phyloP scores from a whole-genome alignment of 2,113 vertebrate species.

The Dendrocopos noguchii region DNA sequence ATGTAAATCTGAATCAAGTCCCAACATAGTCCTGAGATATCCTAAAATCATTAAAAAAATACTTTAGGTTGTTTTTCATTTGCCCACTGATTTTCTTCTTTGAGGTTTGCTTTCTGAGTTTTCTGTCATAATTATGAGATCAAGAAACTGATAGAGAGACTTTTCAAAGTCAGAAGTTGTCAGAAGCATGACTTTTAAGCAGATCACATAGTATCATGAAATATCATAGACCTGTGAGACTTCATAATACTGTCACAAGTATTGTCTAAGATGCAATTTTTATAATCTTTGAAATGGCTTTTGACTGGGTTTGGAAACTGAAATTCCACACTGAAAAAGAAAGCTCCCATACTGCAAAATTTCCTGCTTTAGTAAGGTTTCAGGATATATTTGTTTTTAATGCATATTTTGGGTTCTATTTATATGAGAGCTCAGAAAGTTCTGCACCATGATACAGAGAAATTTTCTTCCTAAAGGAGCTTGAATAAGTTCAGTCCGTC shows the following conservation, averaged over 20 bases:
- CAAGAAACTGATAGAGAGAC: neutral
- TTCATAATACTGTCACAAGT: neutral
- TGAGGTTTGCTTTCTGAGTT: neutral
- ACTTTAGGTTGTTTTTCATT: neutral
- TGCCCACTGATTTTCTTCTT: neutral
- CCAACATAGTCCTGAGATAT: neutral
- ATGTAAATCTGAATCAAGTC: neutral
- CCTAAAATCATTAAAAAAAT: neutral
- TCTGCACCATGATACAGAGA: neutral
- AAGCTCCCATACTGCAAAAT: neutral
- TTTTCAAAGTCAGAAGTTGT: neutral
- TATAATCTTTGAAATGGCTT: neutral
- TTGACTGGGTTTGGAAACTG: neutral
- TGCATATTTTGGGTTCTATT: neutral
- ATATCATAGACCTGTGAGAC: neutral
- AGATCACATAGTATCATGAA: neutral
- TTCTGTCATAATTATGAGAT: neutral
- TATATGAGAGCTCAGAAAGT: neutral
- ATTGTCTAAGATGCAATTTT: neutral
- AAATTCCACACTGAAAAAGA: slow-evolving; percentile 1
- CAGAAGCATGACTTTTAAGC: slow-evolving; percentile 13
- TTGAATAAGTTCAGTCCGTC: neutral
- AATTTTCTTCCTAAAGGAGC: neutral
- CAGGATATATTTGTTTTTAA: neutral
- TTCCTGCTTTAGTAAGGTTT: neutral